phyloP scores from a whole-genome alignment of 2,113 vertebrate genomes.

The Gambusia affinis region DNA sequence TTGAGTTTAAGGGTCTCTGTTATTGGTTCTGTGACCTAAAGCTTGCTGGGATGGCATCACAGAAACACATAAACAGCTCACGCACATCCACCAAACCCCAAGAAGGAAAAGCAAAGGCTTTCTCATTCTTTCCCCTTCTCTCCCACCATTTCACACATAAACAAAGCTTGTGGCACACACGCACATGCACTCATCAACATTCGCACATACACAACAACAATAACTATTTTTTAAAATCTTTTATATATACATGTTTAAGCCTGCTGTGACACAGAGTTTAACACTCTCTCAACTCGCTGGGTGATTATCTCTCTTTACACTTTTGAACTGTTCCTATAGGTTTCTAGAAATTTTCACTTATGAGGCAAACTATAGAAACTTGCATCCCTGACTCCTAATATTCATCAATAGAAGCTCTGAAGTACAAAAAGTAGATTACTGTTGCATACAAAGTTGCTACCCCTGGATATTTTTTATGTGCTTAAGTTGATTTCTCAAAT shows the following conservation, averaged over 20 bases:
- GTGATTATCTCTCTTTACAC: constrained; percentile 47
- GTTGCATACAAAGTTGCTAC: constrained; percentile 40
- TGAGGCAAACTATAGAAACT: constrained; percentile 59
- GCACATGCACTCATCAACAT: constrained; percentile 16
- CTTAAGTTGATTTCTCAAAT: constrained; percentile 28
- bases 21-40: constrained; percentile 60
- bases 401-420: constrained; percentile 44
- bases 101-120: constrained; percentile 44
- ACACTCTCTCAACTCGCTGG: constrained; percentile 47
- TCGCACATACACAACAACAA: not conserved
- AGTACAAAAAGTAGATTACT: constrained; percentile 38
- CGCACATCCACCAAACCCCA: constrained; percentile 42
- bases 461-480: constrained; percentile 29
- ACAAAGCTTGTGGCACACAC: constrained; percentile 28
- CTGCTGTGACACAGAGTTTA: constrained; percentile 50
- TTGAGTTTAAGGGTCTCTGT: constrained; percentile 49
- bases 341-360: constrained; percentile 67
- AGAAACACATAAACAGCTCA: constrained; percentile 66
- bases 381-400: constrained; percentile 49
- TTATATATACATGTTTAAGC: constrained; percentile 65
- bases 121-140: constrained; percentile 64
- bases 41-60: constrained; percentile 66
- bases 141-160: constrained; percentile 51
- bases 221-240: constrained; percentile 41
- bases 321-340: constrained; percentile 56